These are phyloP conservation scores for Vireo altiloquus DNA, from an alignment of 2,113 vertebrate species.

Conservation along the genomic window DNA sequence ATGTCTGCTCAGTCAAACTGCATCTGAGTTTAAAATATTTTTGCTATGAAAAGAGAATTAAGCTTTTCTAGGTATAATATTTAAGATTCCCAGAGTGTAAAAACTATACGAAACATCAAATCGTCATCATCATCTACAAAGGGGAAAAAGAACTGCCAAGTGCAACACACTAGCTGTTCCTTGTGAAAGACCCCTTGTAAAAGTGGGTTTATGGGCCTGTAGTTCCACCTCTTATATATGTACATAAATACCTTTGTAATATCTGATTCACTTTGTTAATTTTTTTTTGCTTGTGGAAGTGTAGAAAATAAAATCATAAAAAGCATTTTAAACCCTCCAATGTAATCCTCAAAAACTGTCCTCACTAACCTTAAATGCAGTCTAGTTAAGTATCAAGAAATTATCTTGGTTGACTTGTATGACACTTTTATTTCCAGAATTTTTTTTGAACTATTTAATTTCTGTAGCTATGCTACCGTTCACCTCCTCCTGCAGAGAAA, in stretches of 20 bases:
- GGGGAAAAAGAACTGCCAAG: neutral
- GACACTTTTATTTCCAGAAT: neutral
- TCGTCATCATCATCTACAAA: neutral
- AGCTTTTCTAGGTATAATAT: neutral
- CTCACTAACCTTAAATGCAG: neutral
- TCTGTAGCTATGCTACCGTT: neutral
- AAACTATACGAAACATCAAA: neutral
- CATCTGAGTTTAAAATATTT: neutral
- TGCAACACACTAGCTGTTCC: neutral
- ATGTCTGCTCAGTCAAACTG: neutral
- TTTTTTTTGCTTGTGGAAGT: neutral
- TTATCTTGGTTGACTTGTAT: neutral
- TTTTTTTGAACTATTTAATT: neutral
- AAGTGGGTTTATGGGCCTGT: neutral
- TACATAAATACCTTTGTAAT: neutral
- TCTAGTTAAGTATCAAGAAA: neutral
- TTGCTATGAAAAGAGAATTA: neutral
- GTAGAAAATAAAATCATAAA: neutral
- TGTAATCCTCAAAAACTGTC: neutral
- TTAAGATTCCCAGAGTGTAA: neutral
- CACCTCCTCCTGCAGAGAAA: neutral
- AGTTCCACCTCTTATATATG: neutral
- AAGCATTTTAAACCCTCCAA: accelerated
- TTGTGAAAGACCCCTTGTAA: neutral
- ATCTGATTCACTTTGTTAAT: neutral